Base-by-base conservation (phyloP, 2,888 invertebrate species). In the Schrankia costaestrigalis region DNA sequence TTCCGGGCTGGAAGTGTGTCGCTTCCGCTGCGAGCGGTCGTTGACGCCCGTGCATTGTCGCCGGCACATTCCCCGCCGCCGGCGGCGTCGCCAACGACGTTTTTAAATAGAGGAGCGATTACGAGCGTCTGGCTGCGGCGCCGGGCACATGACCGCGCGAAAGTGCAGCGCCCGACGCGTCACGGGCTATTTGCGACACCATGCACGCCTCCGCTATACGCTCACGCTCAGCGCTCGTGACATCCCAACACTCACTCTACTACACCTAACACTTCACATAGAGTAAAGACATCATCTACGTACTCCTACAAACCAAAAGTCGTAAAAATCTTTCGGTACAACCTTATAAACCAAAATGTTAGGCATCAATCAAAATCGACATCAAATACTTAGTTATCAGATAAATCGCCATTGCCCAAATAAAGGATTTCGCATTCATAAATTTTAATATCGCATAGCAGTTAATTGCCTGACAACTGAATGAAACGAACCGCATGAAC, bases 1-100 rank as follows among this genome's bases (percentile, higher is more conserved):
- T 87, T 87, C 86, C 86, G 86, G 85, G 83, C 83, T 85, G 85
- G 85, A 85, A 86, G 85, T 85, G 80, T 81, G 83, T 74, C 83
- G 84, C 80, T 87, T 86, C 86, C 86, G 86, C 71, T 72, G 78
- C 71, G 71, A 68, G 78, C 83, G 86, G 85, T 85, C 86, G 80
- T 84, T 85, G 85, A 84, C 85, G 80, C 77, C 71, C 70, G 66
- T 69, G 77, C 78, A 76, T 76, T 80, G 80, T 79, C 82, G 79
- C 74, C 71, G 69, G 65, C 79, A 72, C 84, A 82, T 81, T 83
- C 82, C 78, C 80, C 81, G 81, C 78, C 76, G 72, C 61, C 56
- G 59, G 54, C 70, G 67, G 59, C 78, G 74, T 70, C 74, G 72
- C 45, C 72, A 76, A 71, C 79, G 76, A 81, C 79, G 80, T 80